Conservation (phyloP, 2,888 invertebrate genomes). For the Eulithis testata region DNA sequence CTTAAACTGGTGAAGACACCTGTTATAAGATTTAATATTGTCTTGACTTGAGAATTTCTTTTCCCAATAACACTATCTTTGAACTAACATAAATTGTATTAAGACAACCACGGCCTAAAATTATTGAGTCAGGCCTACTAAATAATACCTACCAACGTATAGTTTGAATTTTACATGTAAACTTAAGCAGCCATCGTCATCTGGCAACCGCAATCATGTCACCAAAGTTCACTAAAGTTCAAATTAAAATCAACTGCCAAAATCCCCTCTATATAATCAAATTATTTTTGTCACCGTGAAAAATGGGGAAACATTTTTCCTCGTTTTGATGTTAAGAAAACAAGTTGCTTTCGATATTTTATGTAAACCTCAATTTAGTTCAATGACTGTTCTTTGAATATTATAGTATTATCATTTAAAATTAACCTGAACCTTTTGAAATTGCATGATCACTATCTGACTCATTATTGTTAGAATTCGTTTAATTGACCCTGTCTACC, state of each 20-base stretch:
- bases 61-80: too few relatives aligned
- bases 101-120: too few relatives aligned
- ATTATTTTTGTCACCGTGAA: conserved; percentile 75
- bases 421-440: conserved; percentile 39
- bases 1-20: too few relatives aligned
- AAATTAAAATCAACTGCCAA: conserved; percentile 75
- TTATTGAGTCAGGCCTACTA: too few relatives aligned
- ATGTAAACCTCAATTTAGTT: conserved; percentile 64
- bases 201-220: conserved; percentile 55
- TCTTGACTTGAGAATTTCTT: too few relatives aligned
- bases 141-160: too few relatives aligned
- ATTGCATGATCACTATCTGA: conserved; percentile 20
- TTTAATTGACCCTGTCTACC: too few relatives aligned
- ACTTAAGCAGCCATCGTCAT: too few relatives aligned
- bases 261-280: conserved; percentile 67
- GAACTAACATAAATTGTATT: too few relatives aligned
- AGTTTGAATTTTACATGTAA: too few relatives aligned
- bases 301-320: conserved; percentile 70
- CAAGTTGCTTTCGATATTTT: conserved; percentile 66
- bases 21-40: too few relatives aligned
- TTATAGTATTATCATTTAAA: conserved; percentile 53
- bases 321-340: conserved; percentile 69
- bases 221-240: conserved; percentile 67
- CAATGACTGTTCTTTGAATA: conserved; percentile 58
- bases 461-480: conserved; percentile 42